Evolutionary conservation across 2,113 vertebrate species (phyloP), one percentile per base, ranked within the genome.

Genomic region (Dunckerocampus dactyliophorus): DNA sequence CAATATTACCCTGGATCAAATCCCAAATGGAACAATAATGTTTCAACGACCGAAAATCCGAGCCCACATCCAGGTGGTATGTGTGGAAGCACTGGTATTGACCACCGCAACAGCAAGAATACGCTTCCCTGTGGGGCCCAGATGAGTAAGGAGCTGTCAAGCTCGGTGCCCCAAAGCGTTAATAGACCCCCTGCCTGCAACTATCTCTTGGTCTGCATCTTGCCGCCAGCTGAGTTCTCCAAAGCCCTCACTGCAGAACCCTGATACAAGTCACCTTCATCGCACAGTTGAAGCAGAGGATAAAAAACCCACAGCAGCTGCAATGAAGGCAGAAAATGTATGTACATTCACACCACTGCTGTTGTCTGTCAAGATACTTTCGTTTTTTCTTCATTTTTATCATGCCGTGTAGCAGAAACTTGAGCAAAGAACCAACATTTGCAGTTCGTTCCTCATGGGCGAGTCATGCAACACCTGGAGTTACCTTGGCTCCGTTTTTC

Each of bases 121-220:
- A 71, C 68, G 74, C 69, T 77, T 82, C 85, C 83, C 86, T 76
- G 79, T 81, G 83, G 86, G 84, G 80, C 69, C 71, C 60, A 66
- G 71, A 88, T 87, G 88, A 88, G 78, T 86, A 84, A 89, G 71
- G 86, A 85, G 84, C 83, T 87, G 83, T 85, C 86, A 73, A 61
- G 72, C 65, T 59, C 48, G 65, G 81, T 60, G 80, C 75, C 82
- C 88, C 64, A 67, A 83, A 80, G 85, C n/a, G 76, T 67, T 85
- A 87, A 87, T 82, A 69, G 82, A 87, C 86, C 83, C 84, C 88
- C 82, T 83, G 81, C 80, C 55, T 75, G 52, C 71, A 63, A 68
- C 76, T 57, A 81, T 87, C 77, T 82, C 76, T 75, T 71, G 69
- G 74, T 65, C 73, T 69, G 62, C 70, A 65, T 73, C 76, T 55